A percentile compares a stretch with the other conserved stretches of the same genome.
These are phyloP conservation scores for Saimiri boliviensis DNA, from an alignment of 2,113 vertebrate species.

Conservation along the genomic window DNA sequence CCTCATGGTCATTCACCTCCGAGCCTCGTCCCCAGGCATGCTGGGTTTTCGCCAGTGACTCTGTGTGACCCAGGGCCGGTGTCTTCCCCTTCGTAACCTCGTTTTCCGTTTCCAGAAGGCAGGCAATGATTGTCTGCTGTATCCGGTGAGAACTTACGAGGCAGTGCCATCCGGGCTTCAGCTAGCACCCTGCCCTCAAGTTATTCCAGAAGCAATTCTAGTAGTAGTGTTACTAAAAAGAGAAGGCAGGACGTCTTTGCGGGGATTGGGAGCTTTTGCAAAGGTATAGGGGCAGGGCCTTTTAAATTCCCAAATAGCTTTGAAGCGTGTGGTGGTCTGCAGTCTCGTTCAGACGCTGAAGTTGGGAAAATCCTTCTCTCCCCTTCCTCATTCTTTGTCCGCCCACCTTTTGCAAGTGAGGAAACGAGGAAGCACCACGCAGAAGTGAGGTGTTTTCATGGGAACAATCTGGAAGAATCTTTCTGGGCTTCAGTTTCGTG, in stretches of 20 bases:
- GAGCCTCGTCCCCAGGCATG: not conserved
- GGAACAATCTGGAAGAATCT: not conserved
- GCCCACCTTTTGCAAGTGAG: not conserved
- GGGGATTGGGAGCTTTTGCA: not conserved
- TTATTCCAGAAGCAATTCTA: not conserved
- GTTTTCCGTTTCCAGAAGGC: not conserved
- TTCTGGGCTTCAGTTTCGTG: not conserved
- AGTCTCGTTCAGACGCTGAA: not conserved
- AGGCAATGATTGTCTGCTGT: not conserved
- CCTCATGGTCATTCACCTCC: not conserved
- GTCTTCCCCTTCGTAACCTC: not conserved
- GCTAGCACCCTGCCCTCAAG: not conserved
- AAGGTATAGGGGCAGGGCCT: not conserved
- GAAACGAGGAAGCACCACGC: not conserved
- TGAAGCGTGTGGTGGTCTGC: not conserved
- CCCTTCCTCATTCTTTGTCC: not conserved
- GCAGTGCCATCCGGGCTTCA: not conserved
- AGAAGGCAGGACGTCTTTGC: not conserved
- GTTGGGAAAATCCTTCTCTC: not conserved
- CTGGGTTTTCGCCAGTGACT: not conserved
- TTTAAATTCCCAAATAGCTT: not conserved
- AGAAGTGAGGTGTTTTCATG: not conserved
- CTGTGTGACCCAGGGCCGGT: not conserved
- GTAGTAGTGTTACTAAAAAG: not conserved
- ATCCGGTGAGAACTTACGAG: constrained; percentile 34